Evolutionary conservation across 2,888 invertebrate species (phyloP).

Genomic region (Cerastoderma edule): DNA sequence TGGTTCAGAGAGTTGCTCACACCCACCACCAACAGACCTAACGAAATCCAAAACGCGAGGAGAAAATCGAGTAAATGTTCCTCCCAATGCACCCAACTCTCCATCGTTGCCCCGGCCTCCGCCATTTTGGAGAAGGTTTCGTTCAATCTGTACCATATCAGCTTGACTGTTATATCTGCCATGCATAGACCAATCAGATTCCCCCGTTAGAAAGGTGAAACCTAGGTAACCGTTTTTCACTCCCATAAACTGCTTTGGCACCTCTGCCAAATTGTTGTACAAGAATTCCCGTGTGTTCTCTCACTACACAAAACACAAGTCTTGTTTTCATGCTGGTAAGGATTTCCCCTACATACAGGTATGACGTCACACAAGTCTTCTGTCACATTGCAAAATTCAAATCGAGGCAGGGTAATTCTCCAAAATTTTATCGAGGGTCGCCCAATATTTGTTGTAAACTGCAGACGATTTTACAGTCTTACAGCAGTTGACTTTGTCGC

Average conservation of each 20-base stretch:
- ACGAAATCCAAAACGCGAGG: constrained; percentile 80
- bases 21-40: constrained; percentile 76
- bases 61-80: constrained; percentile 82
- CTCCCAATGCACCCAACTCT: constrained; percentile 80
- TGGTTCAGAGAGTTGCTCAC: constrained; percentile 76
- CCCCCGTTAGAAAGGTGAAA: constrained; percentile 72
- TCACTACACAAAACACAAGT: constrained; percentile 39
- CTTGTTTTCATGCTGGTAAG: constrained; percentile 58
- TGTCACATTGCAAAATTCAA: constrained; percentile 29
- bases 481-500: too few species aligned
- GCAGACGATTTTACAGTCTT: too few species aligned
- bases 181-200: constrained; percentile 77
- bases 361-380: constrained; percentile 43
- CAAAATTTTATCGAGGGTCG: too few species aligned
- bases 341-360: constrained; percentile 34
- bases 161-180: constrained; percentile 82
- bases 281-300: constrained; percentile 24
- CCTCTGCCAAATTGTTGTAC: constrained; percentile 39
- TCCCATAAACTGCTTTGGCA: constrained; percentile 77
- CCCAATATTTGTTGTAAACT: too few species aligned
- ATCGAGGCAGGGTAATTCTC: constrained; percentile 41
- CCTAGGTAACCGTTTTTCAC: constrained; percentile 69
- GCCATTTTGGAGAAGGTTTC: constrained; percentile 82
- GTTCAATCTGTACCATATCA: constrained; percentile 82
- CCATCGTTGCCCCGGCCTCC: constrained; percentile 72